Evolutionary conservation across 2,888 invertebrate species (phyloP).

Genomic region (Pediacus dermestoides): DNA sequence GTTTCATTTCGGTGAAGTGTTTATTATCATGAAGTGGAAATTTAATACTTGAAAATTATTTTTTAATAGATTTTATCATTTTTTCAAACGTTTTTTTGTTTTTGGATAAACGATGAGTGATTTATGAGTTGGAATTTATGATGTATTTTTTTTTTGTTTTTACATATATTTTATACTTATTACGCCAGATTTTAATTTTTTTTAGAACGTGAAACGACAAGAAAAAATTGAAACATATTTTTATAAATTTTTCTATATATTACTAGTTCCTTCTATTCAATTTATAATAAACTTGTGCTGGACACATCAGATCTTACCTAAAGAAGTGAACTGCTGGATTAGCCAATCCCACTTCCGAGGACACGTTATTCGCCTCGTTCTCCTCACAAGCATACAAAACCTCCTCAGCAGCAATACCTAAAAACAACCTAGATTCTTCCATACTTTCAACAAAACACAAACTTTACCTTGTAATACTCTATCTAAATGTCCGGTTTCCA

Average conservation of each 20-base stretch:
- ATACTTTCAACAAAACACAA: not conserved
- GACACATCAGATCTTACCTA: slow-evolving; percentile 50
- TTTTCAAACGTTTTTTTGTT: too few species aligned
- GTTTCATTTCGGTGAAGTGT: not conserved
- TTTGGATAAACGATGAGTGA: too few species aligned
- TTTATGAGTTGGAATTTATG: too few species aligned
- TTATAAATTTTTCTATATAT: too few species aligned
- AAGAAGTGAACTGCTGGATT: slow-evolving; percentile 96
- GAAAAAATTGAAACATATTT: too few species aligned
- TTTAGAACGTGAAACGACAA: not conserved
- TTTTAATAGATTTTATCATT: too few species aligned
- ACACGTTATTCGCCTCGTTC: slow-evolving; percentile 57
- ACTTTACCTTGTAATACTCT: slow-evolving; percentile 80
- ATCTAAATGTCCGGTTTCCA: slow-evolving; percentile 98
- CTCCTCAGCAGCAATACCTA: slow-evolving; percentile 91
- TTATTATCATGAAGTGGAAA: not conserved
- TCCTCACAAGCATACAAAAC: slow-evolving; percentile 94
- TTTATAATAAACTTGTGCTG: slow-evolving; percentile 4
- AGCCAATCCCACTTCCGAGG: slow-evolving; percentile 69
- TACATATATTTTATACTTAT: not conserved
- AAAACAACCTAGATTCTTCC: slow-evolving; percentile 10
- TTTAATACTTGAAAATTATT: too few species aligned
- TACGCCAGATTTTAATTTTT: slow-evolving; percentile 1
- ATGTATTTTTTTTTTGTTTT: too few species aligned
- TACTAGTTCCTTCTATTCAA: too few species aligned